Conservation (phyloP, 1,140 invertebrate genomes). For the Littorina saxatilis region DNA sequence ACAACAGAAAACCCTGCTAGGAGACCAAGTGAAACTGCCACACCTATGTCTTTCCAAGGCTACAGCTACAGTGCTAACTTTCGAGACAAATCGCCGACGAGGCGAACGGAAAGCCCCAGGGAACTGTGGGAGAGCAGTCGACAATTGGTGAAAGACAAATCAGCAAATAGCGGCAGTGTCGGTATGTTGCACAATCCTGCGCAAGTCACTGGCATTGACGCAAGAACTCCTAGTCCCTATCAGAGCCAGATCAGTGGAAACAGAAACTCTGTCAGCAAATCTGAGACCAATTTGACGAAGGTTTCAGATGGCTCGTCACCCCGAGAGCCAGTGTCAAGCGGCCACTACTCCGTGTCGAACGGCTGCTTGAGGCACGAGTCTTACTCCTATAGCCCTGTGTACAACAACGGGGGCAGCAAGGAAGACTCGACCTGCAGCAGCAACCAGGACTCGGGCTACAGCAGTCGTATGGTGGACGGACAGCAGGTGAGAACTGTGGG, state of each 20-base stretch:
- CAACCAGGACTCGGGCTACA: conserved; percentile 73
- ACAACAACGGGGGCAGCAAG: conserved; percentile 41
- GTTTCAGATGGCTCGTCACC: not conserved
- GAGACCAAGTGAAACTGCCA: too few species aligned
- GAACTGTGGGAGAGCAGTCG: not conserved
- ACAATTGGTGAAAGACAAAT: conserved; percentile 21
- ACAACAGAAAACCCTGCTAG: too few species aligned
- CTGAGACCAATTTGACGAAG: conserved; percentile 42
- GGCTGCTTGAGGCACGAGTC: conserved; percentile 39
- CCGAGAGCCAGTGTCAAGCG: not conserved
- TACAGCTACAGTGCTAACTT: too few species aligned
- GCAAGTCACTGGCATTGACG: too few species aligned
- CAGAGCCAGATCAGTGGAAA: not conserved
- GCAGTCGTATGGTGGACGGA: conserved; percentile 46
- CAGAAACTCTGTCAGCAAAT: conserved; percentile 42
- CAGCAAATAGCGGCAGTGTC: too few species aligned
- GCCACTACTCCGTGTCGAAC: not conserved
- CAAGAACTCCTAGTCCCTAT: conserved; percentile 20
- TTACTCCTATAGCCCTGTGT: conserved; percentile 23
- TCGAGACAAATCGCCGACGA: not conserved
- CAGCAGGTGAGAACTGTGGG: not conserved
- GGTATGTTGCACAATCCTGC: too few species aligned
- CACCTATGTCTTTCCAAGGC: too few species aligned
- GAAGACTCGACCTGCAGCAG: conserved; percentile 69
- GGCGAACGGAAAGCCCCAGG: conserved; percentile 7